Base-by-base conservation (phyloP, 2,888 invertebrate genomes). In the Tachina lurida region DNA sequence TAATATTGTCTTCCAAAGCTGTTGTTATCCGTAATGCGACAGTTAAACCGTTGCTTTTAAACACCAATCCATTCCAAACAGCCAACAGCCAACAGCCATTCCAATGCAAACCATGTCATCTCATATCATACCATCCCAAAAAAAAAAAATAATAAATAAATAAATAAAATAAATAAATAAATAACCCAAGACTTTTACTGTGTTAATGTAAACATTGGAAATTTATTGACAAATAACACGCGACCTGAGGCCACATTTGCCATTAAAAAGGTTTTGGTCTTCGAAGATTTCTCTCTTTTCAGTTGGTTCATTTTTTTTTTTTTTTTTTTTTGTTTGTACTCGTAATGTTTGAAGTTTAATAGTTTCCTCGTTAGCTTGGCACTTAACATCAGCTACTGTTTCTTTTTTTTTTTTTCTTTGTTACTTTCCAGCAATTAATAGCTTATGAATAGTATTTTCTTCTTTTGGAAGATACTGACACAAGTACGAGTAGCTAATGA, bases 161-260 rank as follows among this genome's bases (percentile, higher is more conserved):
- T 5, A 31, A 31, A 31, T 0, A 31, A 31, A 31, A 1, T 1
- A 31, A 31, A 1, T 1, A 31, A 31, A 31, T 31, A 31, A 31
- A 31, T 31, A 31, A 31, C 31, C 60, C 60, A 78, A 84, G 52
- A 65, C 73, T 77, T 75, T 68, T 60, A 67, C 76, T 84, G 71
- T 86, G 60, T 83, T 77, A 87, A 87, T 86, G 87, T 86, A 87
- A 87, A 87, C 87, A 87, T 85, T 87, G 85, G 84, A 84, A 88
- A 88, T 88, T 88, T 88, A 88, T 88, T 88, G 88, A 88, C 87
- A 88, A 87, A 87, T 84, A 88, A 87, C 88, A 88, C 88, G 88
- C 88, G 88, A 88, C 88, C 88, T 84, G 68, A 87, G 84, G 77
- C 86, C 79, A 83, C 58, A 84, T 75, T 86, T 79, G 62, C 63